A percentile compares a stretch with the other conserved stretches of the same genome.
These are phyloP conservation scores for Dissostichus mawsoni DNA, from an alignment of 2,113 vertebrate genomes.

Conservation along the genomic window DNA sequence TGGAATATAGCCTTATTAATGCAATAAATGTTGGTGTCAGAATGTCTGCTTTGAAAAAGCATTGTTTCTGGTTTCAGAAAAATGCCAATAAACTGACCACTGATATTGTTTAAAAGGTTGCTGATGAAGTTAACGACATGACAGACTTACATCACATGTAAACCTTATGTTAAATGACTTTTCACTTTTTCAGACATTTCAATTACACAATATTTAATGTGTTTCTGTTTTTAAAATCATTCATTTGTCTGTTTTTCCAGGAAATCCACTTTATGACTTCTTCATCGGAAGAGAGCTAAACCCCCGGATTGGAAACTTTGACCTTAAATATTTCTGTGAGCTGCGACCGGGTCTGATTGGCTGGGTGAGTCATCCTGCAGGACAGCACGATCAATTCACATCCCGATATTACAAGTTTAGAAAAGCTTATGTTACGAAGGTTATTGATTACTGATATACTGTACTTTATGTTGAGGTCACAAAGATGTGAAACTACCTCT, in stretches of 20 bases:
- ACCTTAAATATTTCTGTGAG: constrained; percentile 94
- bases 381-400: neutral
- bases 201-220: neutral
- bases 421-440: neutral
- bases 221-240: neutral
- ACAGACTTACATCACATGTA: neutral
- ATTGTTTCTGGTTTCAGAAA: too few species aligned
- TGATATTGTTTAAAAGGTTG: neutral
- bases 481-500: too few species aligned
- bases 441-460: neutral
- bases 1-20: neutral
- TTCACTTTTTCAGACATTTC: neutral
- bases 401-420: neutral
- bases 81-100: too few species aligned
- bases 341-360: constrained; percentile 92
- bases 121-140: neutral
- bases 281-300: constrained; percentile 94
- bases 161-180: neutral
- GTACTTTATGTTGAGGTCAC: neutral
- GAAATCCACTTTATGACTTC: constrained; percentile 90
- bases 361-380: constrained; percentile 86
- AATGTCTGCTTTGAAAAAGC: neutral
- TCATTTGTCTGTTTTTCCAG: constrained; percentile 68
- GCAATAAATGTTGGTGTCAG: neutral
- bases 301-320: constrained; percentile 88